These are phyloP conservation scores for Epizoanthus scotinus DNA, from an alignment of 92 coral and sea anemone species.

Conservation along the genomic window DNA sequence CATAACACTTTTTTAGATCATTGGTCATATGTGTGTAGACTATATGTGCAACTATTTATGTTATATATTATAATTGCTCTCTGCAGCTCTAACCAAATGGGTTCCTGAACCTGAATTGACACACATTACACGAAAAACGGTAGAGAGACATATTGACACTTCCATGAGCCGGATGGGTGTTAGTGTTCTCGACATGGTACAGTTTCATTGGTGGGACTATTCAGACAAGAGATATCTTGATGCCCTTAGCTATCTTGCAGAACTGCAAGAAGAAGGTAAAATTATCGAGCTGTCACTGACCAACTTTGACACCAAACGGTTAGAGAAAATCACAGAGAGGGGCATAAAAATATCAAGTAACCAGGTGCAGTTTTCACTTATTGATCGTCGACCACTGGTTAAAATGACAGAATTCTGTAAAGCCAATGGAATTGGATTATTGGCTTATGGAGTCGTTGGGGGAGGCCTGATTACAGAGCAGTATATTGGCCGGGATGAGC, in stretches of 20 bases:
- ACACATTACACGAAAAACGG: slow-evolving; percentile 55
- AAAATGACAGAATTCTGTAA: slow-evolving; percentile 72
- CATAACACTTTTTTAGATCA: background rate
- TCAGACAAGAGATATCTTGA: slow-evolving; percentile 78
- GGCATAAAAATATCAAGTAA: slow-evolving; percentile 78
- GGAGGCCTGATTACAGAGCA: slow-evolving; percentile 78
- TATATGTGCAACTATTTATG: background rate
- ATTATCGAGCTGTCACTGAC: slow-evolving; percentile 77
- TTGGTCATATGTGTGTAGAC: background rate
- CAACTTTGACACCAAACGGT: slow-evolving; percentile 75
- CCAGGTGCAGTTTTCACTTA: slow-evolving; percentile 82
- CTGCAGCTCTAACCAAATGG: slow-evolving; percentile 83
- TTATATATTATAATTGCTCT: background rate
- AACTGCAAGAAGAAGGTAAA: slow-evolving; percentile 62
- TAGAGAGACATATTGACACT: slow-evolving; percentile 56
- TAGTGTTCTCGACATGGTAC: slow-evolving; percentile 81
- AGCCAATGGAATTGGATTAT: slow-evolving; percentile 65
- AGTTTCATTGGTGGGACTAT: slow-evolving; percentile 95
- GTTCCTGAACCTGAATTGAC: slow-evolving; percentile 72
- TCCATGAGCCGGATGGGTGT: slow-evolving; percentile 87
- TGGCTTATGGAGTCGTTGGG: slow-evolving; percentile 79
- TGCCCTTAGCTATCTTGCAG: slow-evolving; percentile 74
- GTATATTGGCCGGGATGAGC: slow-evolving; percentile 63
- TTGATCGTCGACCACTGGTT: slow-evolving; percentile 77
- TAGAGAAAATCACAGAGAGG: slow-evolving; percentile 55